Conservation (phyloP, 2,113 vertebrate genomes). For the Corythornis cristatus region DNA sequence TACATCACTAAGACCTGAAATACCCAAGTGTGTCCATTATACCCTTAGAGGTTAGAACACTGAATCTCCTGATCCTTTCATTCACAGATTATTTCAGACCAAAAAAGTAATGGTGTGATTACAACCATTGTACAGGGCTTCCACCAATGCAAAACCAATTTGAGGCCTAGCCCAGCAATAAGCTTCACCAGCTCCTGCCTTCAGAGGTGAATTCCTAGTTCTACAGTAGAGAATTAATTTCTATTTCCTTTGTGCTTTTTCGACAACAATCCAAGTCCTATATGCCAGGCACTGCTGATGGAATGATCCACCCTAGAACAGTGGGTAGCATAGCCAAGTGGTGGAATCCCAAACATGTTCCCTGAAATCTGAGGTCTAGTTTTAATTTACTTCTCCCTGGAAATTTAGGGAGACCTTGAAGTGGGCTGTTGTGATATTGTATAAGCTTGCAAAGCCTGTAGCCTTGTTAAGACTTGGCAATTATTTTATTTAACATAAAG, state of each 20-base stretch:
- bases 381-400: background rate
- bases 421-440: slow-evolving; percentile 1
- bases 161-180: background rate
- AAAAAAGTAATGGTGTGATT: background rate
- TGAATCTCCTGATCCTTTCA: background rate
- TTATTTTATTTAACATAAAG: slow-evolving; percentile 50
- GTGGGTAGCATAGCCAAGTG: background rate
- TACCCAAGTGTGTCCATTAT: background rate
- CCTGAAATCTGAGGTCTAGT: background rate
- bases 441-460: background rate
- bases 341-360: background rate
- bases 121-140: background rate
- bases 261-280: background rate
- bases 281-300: background rate
- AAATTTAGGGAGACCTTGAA: background rate
- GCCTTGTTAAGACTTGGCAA: slow-evolving; percentile 22
- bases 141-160: background rate
- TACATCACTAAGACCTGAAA: background rate
- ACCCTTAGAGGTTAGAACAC: background rate
- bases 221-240: background rate
- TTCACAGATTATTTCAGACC: background rate
- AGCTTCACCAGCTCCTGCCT: background rate
- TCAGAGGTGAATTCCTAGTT: background rate
- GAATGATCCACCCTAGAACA: background rate
- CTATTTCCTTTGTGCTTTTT: background rate